These are phyloP conservation scores for Rotaria macrura DNA, from an alignment of 2,888 invertebrate genomes.

Conservation along the genomic window DNA sequence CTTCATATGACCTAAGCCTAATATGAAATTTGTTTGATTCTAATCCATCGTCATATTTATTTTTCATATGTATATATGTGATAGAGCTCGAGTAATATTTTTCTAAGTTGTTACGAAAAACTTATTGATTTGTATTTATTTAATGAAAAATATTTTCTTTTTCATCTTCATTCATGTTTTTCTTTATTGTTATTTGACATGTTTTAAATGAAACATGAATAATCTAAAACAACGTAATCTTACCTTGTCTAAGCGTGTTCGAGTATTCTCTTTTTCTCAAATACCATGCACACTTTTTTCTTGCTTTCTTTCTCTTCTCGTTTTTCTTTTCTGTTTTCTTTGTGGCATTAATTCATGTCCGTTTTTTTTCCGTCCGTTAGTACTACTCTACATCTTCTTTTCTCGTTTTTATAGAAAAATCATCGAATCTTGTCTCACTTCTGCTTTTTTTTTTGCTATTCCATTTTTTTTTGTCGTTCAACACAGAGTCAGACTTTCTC, in stretches of 20 bases:
- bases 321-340: not conserved
- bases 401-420: not conserved
- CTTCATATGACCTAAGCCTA: too few species aligned
- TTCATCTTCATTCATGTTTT: too few species aligned
- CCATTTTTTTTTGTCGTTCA: not conserved
- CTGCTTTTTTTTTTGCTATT: not conserved
- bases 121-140: not conserved
- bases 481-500: not conserved
- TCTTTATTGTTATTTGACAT: not conserved
- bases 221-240: not conserved
- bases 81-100: not conserved
- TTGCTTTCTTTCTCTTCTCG: not conserved
- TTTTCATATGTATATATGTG: not conserved
- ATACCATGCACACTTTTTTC: not conserved
- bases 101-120: not conserved
- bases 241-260: not conserved
- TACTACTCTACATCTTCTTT: not conserved
- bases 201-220: not conserved
- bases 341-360: not conserved
- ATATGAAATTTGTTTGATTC: too few species aligned
- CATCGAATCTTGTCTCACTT: not conserved
- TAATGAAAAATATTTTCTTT: not conserved
- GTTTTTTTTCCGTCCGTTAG: not conserved
- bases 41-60: not conserved
- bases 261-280: not conserved